phyloP scores from a whole-genome alignment of 2,113 vertebrate species.

The Alligator mississippiensis region DNA sequence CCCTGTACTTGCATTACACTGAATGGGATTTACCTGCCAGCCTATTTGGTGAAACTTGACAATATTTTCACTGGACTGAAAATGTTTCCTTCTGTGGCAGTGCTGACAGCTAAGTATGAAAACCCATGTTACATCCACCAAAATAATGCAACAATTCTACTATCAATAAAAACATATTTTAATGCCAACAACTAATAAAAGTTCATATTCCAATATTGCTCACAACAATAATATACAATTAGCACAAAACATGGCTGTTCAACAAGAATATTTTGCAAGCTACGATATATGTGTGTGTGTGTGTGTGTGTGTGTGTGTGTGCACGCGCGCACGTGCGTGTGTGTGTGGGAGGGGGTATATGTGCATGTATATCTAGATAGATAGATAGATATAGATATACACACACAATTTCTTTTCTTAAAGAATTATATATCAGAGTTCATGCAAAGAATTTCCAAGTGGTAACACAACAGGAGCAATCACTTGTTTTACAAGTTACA shows the following conservation, averaged over 20 bases:
- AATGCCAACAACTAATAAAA: slow-evolving; percentile 68
- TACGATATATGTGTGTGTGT: background rate
- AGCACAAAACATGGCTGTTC: slow-evolving; percentile 75
- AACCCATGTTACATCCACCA: slow-evolving; percentile 9
- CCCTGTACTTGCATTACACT: background rate
- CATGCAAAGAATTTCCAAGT: slow-evolving; percentile 72
- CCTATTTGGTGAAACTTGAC: slow-evolving; percentile 25
- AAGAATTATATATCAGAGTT: slow-evolving; percentile 69
- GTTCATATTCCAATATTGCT: slow-evolving; percentile 63
- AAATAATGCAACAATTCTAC: slow-evolving; percentile 46
- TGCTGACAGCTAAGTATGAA: slow-evolving; percentile 43
- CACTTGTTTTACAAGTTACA: slow-evolving; percentile 70
- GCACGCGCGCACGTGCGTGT: no score
- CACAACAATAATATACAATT: slow-evolving; percentile 76
- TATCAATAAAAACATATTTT: slow-evolving; percentile 63
- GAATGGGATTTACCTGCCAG: background rate
- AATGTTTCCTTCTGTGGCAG: slow-evolving; percentile 27
- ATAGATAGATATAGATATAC: slow-evolving; percentile 3
- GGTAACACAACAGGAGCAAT: slow-evolving; percentile 68
- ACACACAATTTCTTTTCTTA: slow-evolving; percentile 59
- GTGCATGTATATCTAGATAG: slow-evolving; percentile 1
- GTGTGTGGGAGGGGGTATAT: background rate
- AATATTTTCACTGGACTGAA: slow-evolving; percentile 28
- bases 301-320: background rate
- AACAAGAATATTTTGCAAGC: slow-evolving; percentile 73